Conservation (phyloP, 2,113 vertebrate genomes). For the Leucopsar rothschildi region DNA sequence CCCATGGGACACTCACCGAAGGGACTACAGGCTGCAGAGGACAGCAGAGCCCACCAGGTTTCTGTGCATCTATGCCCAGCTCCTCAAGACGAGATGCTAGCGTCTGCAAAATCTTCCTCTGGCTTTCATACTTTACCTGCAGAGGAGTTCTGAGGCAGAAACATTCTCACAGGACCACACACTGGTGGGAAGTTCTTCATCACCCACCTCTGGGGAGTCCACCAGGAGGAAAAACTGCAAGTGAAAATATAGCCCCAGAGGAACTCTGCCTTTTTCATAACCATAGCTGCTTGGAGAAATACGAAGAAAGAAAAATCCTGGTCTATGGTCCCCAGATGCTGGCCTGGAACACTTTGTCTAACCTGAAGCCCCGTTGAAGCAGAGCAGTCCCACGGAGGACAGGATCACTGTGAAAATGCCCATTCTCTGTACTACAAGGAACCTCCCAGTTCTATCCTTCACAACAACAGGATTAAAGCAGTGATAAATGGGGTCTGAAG, state of each 20-base stretch:
- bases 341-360: not conserved
- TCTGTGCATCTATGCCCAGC: not conserved
- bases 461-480: not conserved
- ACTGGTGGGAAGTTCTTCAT: not conserved
- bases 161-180: not conserved
- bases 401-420: not conserved
- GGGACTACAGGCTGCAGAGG: conserved; percentile 75
- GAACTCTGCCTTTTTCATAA: not conserved
- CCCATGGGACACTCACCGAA: conserved; percentile 55
- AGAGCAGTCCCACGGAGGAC: not conserved
- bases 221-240: not conserved
- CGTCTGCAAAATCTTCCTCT: conserved; percentile 71
- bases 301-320: not conserved
- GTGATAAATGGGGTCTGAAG: not conserved
- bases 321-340: fast-evolving
- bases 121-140: conserved; percentile 78
- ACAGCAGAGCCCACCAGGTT: conserved; percentile 56
- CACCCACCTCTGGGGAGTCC: not conserved
- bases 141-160: conserved; percentile 23
- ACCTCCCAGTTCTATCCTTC: not conserved
- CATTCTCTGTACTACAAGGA: not conserved
- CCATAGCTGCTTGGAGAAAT: not conserved
- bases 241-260: not conserved
- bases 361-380: not conserved
- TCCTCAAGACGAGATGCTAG: conserved; percentile 58